phyloP scores from a whole-genome alignment of 2,797 vertebrate species.

The Psittacula derbiana region DNA sequence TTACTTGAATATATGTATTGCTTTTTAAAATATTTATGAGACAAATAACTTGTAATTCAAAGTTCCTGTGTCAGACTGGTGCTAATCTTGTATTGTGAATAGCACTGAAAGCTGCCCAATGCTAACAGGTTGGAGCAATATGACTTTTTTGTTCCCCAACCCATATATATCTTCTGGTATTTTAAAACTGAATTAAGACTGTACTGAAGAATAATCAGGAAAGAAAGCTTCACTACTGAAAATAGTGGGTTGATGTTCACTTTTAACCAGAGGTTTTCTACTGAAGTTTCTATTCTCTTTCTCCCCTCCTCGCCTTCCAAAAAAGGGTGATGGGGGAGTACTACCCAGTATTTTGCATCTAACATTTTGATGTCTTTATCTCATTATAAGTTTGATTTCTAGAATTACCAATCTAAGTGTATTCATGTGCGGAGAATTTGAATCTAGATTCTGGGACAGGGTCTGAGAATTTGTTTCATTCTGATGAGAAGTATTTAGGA shows the following conservation, averaged over 20 bases:
- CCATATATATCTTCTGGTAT: neutral
- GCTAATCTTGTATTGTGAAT: neutral
- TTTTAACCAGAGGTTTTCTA: neutral
- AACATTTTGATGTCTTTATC: neutral
- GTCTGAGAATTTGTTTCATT: neutral
- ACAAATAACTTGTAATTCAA: conserved; percentile 24
- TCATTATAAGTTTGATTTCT: neutral
- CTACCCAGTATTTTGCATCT: neutral
- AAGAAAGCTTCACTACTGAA: neutral
- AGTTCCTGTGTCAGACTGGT: neutral
- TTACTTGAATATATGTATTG: conserved; percentile 7
- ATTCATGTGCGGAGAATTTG: neutral
- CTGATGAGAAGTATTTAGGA: neutral
- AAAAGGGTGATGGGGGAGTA: neutral
- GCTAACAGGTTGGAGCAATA: neutral
- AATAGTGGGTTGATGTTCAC: neutral
- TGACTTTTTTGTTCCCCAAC: neutral
- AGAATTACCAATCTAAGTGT: neutral
- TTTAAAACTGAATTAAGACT: neutral
- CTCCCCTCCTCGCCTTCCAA: neutral
- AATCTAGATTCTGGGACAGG: neutral
- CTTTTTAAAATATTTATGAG: conserved; percentile 15
- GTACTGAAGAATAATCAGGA: neutral
- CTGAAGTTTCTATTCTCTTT: neutral
- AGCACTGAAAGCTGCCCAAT: neutral